Conservation (phyloP, 2,797 vertebrate species). For the Urosaurus nigricauda region DNA sequence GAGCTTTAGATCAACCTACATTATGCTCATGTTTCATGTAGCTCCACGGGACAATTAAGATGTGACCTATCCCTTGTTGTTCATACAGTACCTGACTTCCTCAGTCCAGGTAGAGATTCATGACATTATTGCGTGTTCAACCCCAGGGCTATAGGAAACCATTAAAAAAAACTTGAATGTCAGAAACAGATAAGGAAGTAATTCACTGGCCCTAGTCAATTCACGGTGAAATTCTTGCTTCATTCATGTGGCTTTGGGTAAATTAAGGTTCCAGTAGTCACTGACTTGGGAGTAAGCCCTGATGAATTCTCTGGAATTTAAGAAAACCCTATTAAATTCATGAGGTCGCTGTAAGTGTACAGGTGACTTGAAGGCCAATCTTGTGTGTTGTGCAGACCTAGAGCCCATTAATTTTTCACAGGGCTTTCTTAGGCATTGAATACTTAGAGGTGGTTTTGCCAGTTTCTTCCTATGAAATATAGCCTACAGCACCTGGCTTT, state of each 20-base stretch:
- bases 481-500: too few relatives aligned
- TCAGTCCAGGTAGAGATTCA: constrained; percentile 9
- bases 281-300: too few relatives aligned
- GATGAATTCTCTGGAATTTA: too few relatives aligned
- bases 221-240: neutral
- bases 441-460: too few relatives aligned
- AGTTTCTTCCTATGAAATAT: too few relatives aligned
- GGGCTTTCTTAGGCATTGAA: too few relatives aligned
- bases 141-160: constrained; percentile 44
- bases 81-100: constrained; percentile 24
- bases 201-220: constrained; percentile 1
- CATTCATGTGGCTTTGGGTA: neutral
- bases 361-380: too few relatives aligned
- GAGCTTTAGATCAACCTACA: neutral
- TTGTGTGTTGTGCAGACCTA: too few relatives aligned
- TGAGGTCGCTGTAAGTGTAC: too few relatives aligned
- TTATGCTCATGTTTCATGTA: neutral
- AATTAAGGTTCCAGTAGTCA: neutral
- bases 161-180: constrained; percentile 16
- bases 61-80: neutral
- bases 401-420: too few relatives aligned
- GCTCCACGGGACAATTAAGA: constrained; percentile 10
- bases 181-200: constrained; percentile 42
- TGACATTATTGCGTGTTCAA: neutral
- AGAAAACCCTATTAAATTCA: too few relatives aligned